Evolutionary conservation across 2,888 invertebrate genomes (phyloP), one percentile per base, ranked within the genome.

Genomic region (Conops quadrifasciatus): DNA sequence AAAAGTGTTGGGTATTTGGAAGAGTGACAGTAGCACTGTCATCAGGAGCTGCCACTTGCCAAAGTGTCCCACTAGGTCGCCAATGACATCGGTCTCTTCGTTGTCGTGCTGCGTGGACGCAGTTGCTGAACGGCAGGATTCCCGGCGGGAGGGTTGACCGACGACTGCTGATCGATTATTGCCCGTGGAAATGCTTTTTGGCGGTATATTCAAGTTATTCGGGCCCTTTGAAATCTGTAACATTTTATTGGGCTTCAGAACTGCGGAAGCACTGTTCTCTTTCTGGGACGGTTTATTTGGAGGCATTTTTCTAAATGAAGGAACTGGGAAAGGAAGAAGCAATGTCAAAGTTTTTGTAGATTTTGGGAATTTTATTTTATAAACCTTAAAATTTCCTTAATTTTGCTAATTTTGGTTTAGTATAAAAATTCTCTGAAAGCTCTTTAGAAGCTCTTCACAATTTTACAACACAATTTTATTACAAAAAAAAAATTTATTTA

Each of bases 1-100:
- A 87, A 92, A 93, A 56, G 93, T 93, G 85, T 93, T 93, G 1
- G 93, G 93, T 78, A 93, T 89, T 80, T 93, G 93, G 87, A 93
- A 91, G 60, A 93, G 87, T 2, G 93, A 91, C 74, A 93, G 85
- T 59, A 93, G 86, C 80, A 93, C 90, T 3, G 93, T 93, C 87
- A 92, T 89, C 74, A 91, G 83, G 72, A 92, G 87, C 85, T 93
- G 93, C 93, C 93, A 93, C 76, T 89, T 88, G 63, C 93, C 93
- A 82, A 91, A 93, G 80, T 92, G 90, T 2, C 93, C 93, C 77
- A 93, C 91, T 60, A 91, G 87, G 30, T 88, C 86, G 11, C 92
- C 89, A 68, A 93, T 90, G 30, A 91, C 88, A 82, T 93, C 92
- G 56, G 88, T 88, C 71, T 89, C 88, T 64, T 88, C 88, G 16